These are phyloP conservation scores for Brachymystax lenok DNA, from an alignment of 2,797 vertebrate genomes.

Conservation along the genomic window DNA sequence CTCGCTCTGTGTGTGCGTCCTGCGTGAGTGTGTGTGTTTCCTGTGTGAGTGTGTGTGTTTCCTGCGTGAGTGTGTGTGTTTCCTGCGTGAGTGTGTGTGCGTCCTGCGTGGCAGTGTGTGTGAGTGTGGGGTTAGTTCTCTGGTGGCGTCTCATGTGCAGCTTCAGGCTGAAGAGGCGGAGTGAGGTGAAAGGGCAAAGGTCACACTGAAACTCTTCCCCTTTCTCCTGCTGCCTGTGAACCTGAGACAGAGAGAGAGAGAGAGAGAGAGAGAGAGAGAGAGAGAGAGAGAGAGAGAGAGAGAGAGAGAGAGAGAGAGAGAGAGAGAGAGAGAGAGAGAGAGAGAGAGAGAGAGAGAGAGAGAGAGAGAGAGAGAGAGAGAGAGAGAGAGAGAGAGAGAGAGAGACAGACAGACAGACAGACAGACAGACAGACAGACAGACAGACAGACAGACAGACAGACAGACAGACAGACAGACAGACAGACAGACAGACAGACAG, in stretches of 20 bases:
- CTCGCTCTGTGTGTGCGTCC: neutral
- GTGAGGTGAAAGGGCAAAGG: slow-evolving; percentile 86
- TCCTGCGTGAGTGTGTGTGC: neutral
- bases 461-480: too few relatives aligned
- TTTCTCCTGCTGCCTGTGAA: slow-evolving; percentile 36
- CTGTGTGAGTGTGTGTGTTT: neutral
- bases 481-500: too few relatives aligned
- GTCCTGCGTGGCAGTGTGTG: neutral
- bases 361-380: neutral
- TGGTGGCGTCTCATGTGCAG: slow-evolving; percentile 87
- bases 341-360: neutral
- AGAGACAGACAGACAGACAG: too few relatives aligned
- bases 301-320: neutral
- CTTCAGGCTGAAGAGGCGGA: slow-evolving; percentile 87
- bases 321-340: neutral
- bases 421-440: too few relatives aligned
- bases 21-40: neutral
- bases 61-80: neutral
- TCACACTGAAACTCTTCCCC: slow-evolving; percentile 85
- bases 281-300: neutral
- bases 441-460: too few relatives aligned
- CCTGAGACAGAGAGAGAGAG: neutral
- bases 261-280: neutral
- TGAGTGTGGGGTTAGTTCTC: neutral
- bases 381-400: neutral